Conservation (phyloP, 2,113 vertebrate genomes). For the Muntiacus reevesi region DNA sequence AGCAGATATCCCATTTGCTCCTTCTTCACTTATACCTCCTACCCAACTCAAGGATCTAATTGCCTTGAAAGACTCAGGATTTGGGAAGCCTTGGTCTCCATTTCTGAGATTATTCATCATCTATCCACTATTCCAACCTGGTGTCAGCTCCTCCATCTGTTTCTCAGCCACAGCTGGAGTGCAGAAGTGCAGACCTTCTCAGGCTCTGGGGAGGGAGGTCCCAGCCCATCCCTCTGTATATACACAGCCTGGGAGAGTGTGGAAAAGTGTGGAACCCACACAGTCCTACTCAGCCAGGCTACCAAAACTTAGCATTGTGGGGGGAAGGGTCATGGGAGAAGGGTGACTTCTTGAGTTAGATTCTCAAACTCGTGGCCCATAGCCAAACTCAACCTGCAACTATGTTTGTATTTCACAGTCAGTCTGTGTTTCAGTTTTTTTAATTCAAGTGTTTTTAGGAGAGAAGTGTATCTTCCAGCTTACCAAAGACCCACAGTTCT, state of each 20-base stretch:
- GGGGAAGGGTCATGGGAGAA: fast-evolving
- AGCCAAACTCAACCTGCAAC: background rate
- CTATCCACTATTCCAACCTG: too few species aligned
- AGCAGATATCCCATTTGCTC: too few species aligned
- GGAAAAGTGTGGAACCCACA: background rate
- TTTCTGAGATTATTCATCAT: background rate
- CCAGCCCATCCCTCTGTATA: background rate
- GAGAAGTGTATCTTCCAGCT: background rate
- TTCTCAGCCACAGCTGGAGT: background rate
- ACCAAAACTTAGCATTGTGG: too few species aligned
- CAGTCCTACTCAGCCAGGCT: too few species aligned
- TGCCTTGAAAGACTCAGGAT: background rate
- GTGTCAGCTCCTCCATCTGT: background rate
- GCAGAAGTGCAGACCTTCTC: background rate
- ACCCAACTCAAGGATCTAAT: background rate
- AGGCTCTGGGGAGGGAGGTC: background rate
- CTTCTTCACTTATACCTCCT: background rate
- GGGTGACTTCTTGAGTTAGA: background rate
- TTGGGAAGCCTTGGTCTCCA: background rate
- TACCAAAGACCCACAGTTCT: background rate
- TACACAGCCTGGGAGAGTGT: background rate
- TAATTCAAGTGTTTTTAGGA: background rate
- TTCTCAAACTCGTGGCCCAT: background rate
- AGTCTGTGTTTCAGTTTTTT: background rate
- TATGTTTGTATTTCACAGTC: background rate